phyloP scores from a whole-genome alignment of 1,140 invertebrate species.

The Stegodyphus mimosarum region DNA sequence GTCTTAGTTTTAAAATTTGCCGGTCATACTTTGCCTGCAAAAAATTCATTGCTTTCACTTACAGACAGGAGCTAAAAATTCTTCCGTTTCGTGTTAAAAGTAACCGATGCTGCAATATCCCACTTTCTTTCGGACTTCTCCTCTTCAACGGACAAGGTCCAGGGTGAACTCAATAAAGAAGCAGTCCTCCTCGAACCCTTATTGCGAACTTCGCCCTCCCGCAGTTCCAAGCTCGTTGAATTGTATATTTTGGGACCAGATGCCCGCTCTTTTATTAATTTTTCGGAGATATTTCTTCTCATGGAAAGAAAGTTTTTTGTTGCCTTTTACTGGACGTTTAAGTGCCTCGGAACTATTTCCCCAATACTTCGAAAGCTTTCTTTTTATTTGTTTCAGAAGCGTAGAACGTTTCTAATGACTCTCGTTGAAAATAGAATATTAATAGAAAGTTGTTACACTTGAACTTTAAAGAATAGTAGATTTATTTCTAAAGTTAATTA shows the following conservation, averaged over 20 bases:
- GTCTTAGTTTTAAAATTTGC: no score
- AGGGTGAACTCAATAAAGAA: constrained; percentile 56
- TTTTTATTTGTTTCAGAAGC: no score
- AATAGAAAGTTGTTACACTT: no score
- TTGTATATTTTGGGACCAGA: constrained; percentile 51
- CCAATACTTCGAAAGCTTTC: no score
- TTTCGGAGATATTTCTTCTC: constrained; percentile 8
- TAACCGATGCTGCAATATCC: not conserved
- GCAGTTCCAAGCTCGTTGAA: constrained; percentile 13
- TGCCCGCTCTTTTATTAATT: constrained; percentile 53
- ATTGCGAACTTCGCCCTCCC: constrained; percentile 41
- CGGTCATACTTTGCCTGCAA: no score
- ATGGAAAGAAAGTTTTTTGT: constrained; percentile 15
- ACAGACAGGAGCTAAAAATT: no score
- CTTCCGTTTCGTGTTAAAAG: no score
- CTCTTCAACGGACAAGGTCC: constrained; percentile 1
- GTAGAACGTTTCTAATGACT: no score
- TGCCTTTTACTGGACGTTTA: not conserved
- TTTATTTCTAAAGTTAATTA: no score
- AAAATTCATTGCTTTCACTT: no score
- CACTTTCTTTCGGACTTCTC: constrained; percentile 21
- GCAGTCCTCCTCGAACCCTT: constrained; percentile 20
- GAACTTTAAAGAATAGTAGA: no score
- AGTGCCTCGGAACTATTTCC: not conserved
- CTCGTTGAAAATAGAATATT: no score